phyloP scores from a whole-genome alignment of 2,113 vertebrate genomes.

The Shinisaurus crocodilurus region DNA sequence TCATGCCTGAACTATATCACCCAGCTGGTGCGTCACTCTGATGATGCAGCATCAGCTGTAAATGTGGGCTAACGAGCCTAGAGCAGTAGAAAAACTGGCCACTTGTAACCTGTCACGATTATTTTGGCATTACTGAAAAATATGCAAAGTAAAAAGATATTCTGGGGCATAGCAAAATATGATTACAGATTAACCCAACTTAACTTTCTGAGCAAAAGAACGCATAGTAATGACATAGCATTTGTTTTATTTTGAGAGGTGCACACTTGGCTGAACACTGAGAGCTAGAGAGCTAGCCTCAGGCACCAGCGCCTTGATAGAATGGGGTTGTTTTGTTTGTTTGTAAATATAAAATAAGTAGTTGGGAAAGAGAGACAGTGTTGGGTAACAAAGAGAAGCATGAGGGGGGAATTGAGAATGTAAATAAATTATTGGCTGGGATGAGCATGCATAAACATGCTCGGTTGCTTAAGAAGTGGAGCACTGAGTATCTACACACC shows the following conservation, averaged over 20 bases:
- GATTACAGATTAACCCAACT: constrained; percentile 22
- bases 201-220: background rate
- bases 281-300: constrained; percentile 14
- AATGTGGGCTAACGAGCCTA: constrained; percentile 40
- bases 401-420: background rate
- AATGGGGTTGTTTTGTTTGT: background rate
- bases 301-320: background rate
- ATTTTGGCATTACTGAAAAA: constrained; percentile 25
- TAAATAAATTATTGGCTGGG: background rate
- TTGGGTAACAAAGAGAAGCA: constrained; percentile 19
- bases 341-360: constrained; percentile 14
- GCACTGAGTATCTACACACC: background rate
- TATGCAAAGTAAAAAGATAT: background rate
- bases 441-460: background rate
- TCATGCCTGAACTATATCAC: background rate
- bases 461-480: background rate
- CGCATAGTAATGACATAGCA: background rate
- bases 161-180: constrained; percentile 19
- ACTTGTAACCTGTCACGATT: background rate
- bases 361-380: background rate
- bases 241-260: background rate
- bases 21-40: background rate
- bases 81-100: background rate
- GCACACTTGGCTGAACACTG: background rate
- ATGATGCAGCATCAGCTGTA: constrained; percentile 44